phyloP scores from a whole-genome alignment of 1,140 invertebrate species.

The Leptonema lineaticorne region DNA sequence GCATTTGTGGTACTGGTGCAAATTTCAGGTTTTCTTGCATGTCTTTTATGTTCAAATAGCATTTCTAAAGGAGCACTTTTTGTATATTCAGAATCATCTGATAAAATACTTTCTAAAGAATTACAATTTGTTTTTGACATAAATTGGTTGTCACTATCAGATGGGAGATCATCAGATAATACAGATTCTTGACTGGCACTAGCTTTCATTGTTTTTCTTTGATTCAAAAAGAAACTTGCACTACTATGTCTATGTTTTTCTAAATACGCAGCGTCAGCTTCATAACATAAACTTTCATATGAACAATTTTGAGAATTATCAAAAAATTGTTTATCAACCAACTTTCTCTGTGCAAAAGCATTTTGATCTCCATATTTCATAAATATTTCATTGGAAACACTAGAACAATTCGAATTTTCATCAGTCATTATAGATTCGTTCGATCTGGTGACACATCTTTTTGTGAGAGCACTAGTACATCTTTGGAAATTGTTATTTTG shows the following conservation, averaged over 20 bases:
- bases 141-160: conserved; percentile 60
- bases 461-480: conserved; percentile 55
- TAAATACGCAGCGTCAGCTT: conserved; percentile 50
- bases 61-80: conserved; percentile 75
- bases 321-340: conserved; percentile 49
- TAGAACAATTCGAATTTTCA: conserved; percentile 54
- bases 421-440: conserved; percentile 56
- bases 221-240: conserved; percentile 67
- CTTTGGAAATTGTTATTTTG: conserved; percentile 50
- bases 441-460: conserved; percentile 53
- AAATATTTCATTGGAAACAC: conserved; percentile 56
- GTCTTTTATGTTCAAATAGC: conserved; percentile 58
- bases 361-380: conserved; percentile 55
- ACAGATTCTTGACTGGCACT: conserved; percentile 73
- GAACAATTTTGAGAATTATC: conserved; percentile 56
- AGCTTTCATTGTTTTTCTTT: conserved; percentile 57
- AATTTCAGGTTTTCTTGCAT: conserved; percentile 44
- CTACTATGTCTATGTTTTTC: conserved; percentile 60
- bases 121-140: conserved; percentile 64
- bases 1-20: conserved; percentile 40
- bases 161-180: conserved; percentile 66
- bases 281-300: conserved; percentile 52
- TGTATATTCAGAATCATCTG: conserved; percentile 74
- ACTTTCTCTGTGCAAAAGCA: conserved; percentile 53
- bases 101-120: conserved; percentile 76